Evolutionary conservation across 1,140 invertebrate species (phyloP).

Genomic region (Atta colombica): DNA sequence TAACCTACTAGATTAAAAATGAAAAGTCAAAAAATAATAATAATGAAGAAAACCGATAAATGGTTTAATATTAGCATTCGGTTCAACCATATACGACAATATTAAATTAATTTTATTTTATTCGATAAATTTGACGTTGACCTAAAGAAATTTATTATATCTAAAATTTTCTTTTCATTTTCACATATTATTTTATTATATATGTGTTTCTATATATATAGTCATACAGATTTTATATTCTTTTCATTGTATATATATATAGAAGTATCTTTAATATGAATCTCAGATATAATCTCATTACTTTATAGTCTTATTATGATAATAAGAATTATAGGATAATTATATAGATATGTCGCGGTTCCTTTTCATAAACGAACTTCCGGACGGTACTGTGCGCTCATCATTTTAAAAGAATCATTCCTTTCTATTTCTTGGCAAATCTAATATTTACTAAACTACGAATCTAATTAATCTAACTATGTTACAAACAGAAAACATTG

Average conservation of each 20-base stretch:
- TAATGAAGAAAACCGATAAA: neutral
- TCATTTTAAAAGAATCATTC: slow-evolving; percentile 1
- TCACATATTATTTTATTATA: neutral
- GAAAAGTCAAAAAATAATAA: neutral
- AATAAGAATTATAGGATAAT: slow-evolving; percentile 34
- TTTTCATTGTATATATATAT: neutral
- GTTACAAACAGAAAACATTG: neutral
- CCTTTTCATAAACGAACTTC: slow-evolving; percentile 18
- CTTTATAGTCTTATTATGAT: slow-evolving; percentile 5
- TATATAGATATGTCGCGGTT: slow-evolving; percentile 57
- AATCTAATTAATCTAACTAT: neutral
- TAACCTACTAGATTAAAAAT: neutral
- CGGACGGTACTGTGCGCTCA: slow-evolving; percentile 52
- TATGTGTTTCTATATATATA: neutral
- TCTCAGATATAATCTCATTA: slow-evolving; percentile 43
- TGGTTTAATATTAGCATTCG: neutral
- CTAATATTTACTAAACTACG: slow-evolving; percentile 6
- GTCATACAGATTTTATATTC: no score
- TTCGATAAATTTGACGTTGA: neutral
- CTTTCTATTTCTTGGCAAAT: slow-evolving; percentile 5
- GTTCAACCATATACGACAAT: neutral
- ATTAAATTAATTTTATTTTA: slow-evolving; percentile 5
- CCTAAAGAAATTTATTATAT: neutral
- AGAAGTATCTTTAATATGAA: slow-evolving; percentile 37
- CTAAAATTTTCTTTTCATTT: neutral